phyloP scores from a whole-genome alignment of 2,797 vertebrate genomes.

The Tarsius wallacei region DNA sequence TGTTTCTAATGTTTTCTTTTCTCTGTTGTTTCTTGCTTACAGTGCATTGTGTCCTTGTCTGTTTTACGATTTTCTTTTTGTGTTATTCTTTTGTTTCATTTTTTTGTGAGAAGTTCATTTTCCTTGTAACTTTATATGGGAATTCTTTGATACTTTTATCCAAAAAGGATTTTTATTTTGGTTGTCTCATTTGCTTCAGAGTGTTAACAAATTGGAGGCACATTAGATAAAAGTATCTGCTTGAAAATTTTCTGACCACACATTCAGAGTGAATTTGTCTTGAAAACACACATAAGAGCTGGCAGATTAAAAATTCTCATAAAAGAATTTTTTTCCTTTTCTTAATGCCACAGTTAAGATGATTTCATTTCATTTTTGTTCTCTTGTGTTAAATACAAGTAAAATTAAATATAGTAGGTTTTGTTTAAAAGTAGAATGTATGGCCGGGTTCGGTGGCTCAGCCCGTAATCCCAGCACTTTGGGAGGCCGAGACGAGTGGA shows the following conservation, averaged over 20 bases:
- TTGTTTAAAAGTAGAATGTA: neutral
- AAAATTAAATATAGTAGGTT: neutral
- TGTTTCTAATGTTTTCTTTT: neutral
- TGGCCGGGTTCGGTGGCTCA: too few species aligned
- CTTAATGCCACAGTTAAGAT: neutral
- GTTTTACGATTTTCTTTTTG: neutral
- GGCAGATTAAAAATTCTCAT: neutral
- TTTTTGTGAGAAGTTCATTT: neutral
- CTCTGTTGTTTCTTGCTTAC: neutral
- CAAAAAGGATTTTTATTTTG: neutral
- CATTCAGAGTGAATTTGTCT: neutral
- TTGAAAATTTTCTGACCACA: slow-evolving; percentile 5
- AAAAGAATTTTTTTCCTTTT: neutral
- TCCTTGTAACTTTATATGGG: neutral
- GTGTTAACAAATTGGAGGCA: neutral
- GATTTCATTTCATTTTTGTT: neutral
- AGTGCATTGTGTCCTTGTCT: neutral
- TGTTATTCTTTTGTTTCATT: neutral
- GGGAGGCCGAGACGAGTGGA: too few species aligned
- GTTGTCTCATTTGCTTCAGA: neutral
- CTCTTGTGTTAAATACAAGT: neutral
- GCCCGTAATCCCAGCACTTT: too few species aligned
- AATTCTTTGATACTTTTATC: slow-evolving; percentile 23
- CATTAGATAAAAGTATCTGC: neutral
- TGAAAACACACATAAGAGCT: neutral